These are phyloP conservation scores for Aphidius gifuensis DNA, from an alignment of 1,140 invertebrate genomes.

Conservation along the genomic window DNA sequence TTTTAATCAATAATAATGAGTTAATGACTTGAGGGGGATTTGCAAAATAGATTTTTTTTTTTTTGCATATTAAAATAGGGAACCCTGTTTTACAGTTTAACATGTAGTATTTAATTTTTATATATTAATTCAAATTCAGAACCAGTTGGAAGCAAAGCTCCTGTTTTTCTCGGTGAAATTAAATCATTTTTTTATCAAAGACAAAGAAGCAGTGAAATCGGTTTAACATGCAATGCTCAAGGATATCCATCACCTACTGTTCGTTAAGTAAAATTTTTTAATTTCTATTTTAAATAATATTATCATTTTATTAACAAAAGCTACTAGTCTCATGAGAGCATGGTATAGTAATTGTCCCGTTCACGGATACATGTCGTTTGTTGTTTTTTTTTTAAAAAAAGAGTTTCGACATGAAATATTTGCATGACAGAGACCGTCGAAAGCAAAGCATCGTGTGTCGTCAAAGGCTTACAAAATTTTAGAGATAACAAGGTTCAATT, in stretches of 20 bases:
- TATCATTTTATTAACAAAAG: too few species aligned
- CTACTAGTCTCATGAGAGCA: too few species aligned
- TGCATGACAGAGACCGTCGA: too few species aligned
- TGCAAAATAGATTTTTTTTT: constrained; percentile 8
- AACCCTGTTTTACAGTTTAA: too few species aligned
- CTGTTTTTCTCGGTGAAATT: constrained; percentile 60
- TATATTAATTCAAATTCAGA: constrained; percentile 45
- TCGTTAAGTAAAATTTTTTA: constrained; percentile 8
- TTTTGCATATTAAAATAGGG: constrained; percentile 14
- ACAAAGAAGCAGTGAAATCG: constrained; percentile 46
- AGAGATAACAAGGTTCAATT: too few species aligned
- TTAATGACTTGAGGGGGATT: constrained; percentile 1
- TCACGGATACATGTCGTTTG: too few species aligned
- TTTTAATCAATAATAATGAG: not conserved
- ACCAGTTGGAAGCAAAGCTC: constrained; percentile 64
- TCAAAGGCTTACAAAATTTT: too few species aligned
- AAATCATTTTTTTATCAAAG: constrained; percentile 57
- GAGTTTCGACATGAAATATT: too few species aligned
- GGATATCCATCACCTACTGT: constrained; percentile 57
- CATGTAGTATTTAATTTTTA: not conserved
- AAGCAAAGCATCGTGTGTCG: too few species aligned
- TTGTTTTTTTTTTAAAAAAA: too few species aligned
- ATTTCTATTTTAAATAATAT: too few species aligned
- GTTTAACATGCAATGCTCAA: constrained; percentile 58
- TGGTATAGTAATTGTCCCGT: too few species aligned